Percentiles rank a stretch among this genome's conserved stretches.
phyloP scores from a whole-genome alignment of 2,113 vertebrate species.

The Cyphomyrus plagiostoma region DNA sequence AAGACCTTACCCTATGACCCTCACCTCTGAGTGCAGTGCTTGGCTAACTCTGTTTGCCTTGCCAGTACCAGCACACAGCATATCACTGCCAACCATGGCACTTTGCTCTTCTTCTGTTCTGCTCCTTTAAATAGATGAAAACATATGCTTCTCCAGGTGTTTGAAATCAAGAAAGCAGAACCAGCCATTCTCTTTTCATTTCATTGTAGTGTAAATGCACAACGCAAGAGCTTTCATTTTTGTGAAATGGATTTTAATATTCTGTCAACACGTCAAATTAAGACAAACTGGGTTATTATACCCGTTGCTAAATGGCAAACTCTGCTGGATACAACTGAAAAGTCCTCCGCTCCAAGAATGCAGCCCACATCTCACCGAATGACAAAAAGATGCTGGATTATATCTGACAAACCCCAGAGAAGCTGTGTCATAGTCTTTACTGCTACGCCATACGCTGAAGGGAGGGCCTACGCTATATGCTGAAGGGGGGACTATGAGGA shows the following conservation, averaged over 20 bases:
- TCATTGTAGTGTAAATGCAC: constrained; percentile 30
- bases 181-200: constrained; percentile 37
- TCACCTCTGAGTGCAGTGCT: not conserved
- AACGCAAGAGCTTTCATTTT: constrained; percentile 21
- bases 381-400: not conserved
- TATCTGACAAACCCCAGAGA: not conserved
- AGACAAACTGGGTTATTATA: not conserved
- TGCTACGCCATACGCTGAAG: not conserved
- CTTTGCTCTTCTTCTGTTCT: constrained; percentile 37
- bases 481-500: not conserved
- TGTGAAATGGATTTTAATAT: constrained; percentile 45
- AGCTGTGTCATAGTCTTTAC: not conserved
- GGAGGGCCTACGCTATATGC: not conserved
- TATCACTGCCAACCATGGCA: constrained; percentile 50
- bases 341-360: not conserved
- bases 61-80: constrained; percentile 46
- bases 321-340: not conserved
- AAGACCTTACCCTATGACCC: constrained; percentile 41
- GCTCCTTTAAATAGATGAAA: constrained; percentile 46
- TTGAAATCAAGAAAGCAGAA: constrained; percentile 26
- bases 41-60: constrained; percentile 18
- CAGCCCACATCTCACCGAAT: not conserved
- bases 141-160: constrained; percentile 16
- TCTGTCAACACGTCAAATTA: constrained; percentile 26
- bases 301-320: not conserved